A percentile compares a stretch with the other conserved stretches of the same genome.
Evolutionary conservation across 2,888 invertebrate genomes (phyloP).

Genomic region (Minunthozetes semirufus): DNA sequence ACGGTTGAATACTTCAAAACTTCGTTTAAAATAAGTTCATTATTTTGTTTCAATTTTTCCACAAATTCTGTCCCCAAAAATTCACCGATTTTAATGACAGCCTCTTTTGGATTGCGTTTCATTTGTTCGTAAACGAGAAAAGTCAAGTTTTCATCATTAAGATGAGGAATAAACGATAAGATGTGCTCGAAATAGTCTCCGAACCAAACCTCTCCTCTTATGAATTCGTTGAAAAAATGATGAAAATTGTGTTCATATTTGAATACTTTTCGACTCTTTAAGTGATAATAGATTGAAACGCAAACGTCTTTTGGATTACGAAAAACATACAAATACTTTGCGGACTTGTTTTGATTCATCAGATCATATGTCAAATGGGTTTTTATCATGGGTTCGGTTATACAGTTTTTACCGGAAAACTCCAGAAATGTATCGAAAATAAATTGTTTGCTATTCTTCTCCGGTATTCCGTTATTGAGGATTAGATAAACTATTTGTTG

Average conservation of each 20-base stretch:
- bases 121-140: constrained; percentile 50
- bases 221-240: constrained; percentile 49
- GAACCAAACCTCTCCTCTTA: constrained; percentile 46
- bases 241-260: constrained; percentile 43
- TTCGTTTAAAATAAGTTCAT: background rate
- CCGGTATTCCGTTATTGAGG: constrained; percentile 36
- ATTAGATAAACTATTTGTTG: constrained; percentile 38
- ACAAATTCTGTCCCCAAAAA: constrained; percentile 41
- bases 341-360: constrained; percentile 38
- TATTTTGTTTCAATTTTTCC: constrained; percentile 30
- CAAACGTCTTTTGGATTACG: constrained; percentile 51
- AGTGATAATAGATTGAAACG: constrained; percentile 50
- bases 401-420: background rate
- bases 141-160: constrained; percentile 46
- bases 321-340: constrained; percentile 48
- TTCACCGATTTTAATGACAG: constrained; percentile 41
- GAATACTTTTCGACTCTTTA: constrained; percentile 18
- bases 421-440: background rate
- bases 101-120: constrained; percentile 44
- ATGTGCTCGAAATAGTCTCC: constrained; percentile 42
- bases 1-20: background rate
- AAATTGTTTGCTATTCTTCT: background rate
- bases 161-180: constrained; percentile 39
- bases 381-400: constrained; percentile 37
- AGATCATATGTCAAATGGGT: constrained; percentile 45